A percentile compares a stretch with the other conserved stretches of the same genome.
Conservation (phyloP, 2,797 vertebrate species). For the Poeciliopsis turneri region DNA sequence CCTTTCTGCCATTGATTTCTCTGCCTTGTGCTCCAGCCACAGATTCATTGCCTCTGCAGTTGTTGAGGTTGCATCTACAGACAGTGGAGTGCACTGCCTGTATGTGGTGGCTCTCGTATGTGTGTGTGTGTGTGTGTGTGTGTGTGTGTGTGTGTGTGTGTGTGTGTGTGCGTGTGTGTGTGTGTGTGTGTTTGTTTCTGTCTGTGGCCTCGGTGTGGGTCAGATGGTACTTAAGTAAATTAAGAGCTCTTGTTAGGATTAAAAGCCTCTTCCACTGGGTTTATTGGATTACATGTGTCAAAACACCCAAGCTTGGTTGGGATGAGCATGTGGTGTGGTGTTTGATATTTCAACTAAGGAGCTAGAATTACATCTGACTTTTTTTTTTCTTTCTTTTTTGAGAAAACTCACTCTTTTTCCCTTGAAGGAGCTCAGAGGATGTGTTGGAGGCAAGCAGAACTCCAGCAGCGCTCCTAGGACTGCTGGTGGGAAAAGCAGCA, state of each 20-base stretch:
- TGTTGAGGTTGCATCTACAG: conserved; percentile 50
- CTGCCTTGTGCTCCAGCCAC: conserved; percentile 39
- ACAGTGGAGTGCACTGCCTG: conserved; percentile 41
- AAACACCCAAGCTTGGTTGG: conserved; percentile 30
- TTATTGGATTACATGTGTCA: conserved; percentile 61
- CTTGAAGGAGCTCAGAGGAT: conserved; percentile 43
- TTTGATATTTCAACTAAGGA: conserved; percentile 29
- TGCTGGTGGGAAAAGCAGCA: conserved; percentile 36
- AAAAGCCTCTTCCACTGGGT: conserved; percentile 46
- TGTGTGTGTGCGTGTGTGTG: conserved; percentile 15
- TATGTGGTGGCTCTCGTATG: conserved; percentile 45
- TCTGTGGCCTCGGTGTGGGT: conserved; percentile 47
- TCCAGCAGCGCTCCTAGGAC: conserved; percentile 23
- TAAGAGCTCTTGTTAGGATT: conserved; percentile 78
- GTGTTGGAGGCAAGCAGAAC: conserved; percentile 32
- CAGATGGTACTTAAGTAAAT: conserved; percentile 81
- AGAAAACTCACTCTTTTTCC: not conserved
- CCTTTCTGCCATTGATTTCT: conserved; percentile 66
- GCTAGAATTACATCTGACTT: not conserved
- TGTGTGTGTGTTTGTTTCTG: conserved; percentile 25
- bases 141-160: conserved; percentile 16
- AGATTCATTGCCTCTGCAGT: conserved; percentile 70
- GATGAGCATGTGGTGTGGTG: conserved; percentile 19
- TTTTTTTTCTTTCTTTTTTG: not conserved
- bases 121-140: conserved; percentile 12